Evolutionary conservation across 2,888 invertebrate species (phyloP).

Genomic region (Hypomecis atomaria): DNA sequence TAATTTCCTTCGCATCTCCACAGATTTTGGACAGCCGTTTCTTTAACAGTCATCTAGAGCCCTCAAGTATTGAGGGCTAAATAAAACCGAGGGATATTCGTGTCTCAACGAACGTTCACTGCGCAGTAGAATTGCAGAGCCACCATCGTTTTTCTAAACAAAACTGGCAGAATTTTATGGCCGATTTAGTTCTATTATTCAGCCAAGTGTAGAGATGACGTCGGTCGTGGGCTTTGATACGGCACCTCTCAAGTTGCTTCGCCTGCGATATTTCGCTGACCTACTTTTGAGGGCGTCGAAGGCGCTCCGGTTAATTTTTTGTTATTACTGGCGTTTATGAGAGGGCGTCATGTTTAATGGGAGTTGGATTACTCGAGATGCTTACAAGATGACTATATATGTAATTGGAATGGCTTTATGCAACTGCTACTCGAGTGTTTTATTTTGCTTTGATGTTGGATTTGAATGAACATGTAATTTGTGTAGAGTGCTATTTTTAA

Average conservation of each 20-base stretch:
- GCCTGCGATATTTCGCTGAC: constrained; percentile 66
- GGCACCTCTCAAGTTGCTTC: constrained; percentile 57
- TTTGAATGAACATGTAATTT: not conserved
- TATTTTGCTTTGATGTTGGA: not conserved
- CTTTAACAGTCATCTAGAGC: constrained; percentile 58
- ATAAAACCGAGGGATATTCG: constrained; percentile 66
- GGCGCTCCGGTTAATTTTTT: constrained; percentile 36
- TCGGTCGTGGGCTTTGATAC: constrained; percentile 10
- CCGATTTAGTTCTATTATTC: constrained; percentile 2
- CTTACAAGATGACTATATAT: constrained; percentile 3
- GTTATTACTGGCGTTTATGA: constrained; percentile 33
- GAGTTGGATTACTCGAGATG: constrained; percentile 28
- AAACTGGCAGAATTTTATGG: constrained; percentile 9
- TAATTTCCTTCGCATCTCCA: constrained; percentile 29
- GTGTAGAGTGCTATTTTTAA: not conserved
- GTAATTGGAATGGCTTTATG: not conserved
- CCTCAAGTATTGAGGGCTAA: constrained; percentile 61
- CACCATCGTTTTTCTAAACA: not conserved
- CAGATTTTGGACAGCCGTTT: constrained; percentile 39
- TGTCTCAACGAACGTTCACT: constrained; percentile 38
- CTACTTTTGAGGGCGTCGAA: constrained; percentile 52
- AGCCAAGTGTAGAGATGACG: not conserved
- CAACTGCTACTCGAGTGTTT: not conserved
- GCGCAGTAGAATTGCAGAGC: constrained; percentile 29
- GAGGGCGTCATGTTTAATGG: constrained; percentile 21